A percentile compares a stretch with the other conserved stretches of the same genome.
These are phyloP conservation scores for Chaetura pelagica DNA, from an alignment of 2,113 vertebrate species.

Conservation along the genomic window DNA sequence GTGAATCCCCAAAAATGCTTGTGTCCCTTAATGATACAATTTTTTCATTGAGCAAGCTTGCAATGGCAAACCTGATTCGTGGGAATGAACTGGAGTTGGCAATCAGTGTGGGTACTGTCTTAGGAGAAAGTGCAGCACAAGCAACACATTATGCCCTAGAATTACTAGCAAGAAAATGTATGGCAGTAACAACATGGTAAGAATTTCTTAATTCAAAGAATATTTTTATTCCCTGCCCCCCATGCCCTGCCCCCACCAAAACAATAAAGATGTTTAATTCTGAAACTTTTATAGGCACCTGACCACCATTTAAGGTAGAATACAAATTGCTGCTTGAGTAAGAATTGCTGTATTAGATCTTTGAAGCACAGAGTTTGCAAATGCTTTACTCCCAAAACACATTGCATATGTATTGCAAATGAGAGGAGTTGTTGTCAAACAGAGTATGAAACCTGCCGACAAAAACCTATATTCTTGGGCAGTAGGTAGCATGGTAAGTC, in stretches of 20 bases:
- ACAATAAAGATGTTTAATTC: neutral
- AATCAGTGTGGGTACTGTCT: constrained; percentile 86
- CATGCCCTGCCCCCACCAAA: neutral
- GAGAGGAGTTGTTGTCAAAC: neutral
- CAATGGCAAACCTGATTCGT: constrained; percentile 92
- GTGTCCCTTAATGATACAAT: constrained; percentile 49
- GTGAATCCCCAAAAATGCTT: constrained; percentile 21
- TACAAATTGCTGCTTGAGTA: neutral
- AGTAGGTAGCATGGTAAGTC: neutral
- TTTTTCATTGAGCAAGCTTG: constrained; percentile 81
- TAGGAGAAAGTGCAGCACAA: constrained; percentile 85
- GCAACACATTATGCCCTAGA: constrained; percentile 91
- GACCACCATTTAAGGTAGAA: neutral
- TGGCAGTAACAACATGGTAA: constrained; percentile 89
- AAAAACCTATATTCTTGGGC: neutral
- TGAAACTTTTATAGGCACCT: neutral
- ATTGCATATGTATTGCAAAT: neutral
- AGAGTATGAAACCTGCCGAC: neutral
- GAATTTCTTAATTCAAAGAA: constrained; percentile 40
- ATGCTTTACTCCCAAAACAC: neutral
- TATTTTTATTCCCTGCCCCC: neutral
- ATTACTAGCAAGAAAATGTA: constrained; percentile 94
- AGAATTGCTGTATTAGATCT: neutral
- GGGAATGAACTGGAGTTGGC: constrained; percentile 97
- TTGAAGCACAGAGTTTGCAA: neutral